Conservation (phyloP, 2,113 vertebrate species). For the Ceyx cyanopectus region DNA sequence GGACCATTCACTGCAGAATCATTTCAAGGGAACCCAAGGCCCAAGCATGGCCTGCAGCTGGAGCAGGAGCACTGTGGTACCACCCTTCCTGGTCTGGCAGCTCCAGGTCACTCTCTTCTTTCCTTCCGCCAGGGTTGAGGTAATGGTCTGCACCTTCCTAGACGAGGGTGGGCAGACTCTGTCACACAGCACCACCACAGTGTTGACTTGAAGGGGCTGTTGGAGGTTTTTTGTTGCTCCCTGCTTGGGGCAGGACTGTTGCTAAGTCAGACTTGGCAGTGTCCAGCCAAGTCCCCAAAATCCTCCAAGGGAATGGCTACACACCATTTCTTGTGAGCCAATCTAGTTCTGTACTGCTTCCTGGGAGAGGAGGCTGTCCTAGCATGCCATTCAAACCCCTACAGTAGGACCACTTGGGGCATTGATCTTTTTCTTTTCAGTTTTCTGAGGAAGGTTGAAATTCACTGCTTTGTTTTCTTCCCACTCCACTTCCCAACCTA, state of each 20-base stretch:
- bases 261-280: not conserved
- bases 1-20: not conserved
- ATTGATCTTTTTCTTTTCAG: not conserved
- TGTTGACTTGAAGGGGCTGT: not conserved
- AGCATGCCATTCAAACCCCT: not conserved
- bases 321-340: rapidly evolving
- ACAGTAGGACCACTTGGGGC: not conserved
- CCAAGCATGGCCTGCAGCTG: not conserved
- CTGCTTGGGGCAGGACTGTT: rapidly evolving
- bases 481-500: not conserved
- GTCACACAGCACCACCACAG: too few relatives aligned
- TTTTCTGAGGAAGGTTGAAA: not conserved
- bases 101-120: not conserved
- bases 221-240: not conserved
- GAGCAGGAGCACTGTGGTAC: not conserved
- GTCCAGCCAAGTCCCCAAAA: not conserved
- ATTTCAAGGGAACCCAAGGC: not conserved
- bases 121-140: not conserved
- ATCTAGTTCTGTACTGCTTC: not conserved
- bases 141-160: too few relatives aligned
- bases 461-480: not conserved
- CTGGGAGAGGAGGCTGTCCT: not conserved
- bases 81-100: not conserved
- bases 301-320: not conserved
- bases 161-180: too few relatives aligned